phyloP scores from a whole-genome alignment of 2,113 vertebrate genomes.

The Plestiodon gilberti region DNA sequence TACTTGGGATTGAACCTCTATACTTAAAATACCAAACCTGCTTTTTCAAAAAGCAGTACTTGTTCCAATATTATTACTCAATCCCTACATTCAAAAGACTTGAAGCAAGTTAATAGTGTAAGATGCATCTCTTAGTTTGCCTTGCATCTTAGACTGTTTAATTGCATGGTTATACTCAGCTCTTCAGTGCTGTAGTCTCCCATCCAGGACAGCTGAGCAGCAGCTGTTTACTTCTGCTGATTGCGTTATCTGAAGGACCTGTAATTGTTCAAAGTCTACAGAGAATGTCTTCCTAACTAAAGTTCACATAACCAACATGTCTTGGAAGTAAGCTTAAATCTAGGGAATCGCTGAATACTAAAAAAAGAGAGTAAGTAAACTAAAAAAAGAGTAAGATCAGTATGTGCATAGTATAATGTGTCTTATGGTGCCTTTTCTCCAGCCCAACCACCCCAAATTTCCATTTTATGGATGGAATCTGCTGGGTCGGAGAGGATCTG shows the following conservation, averaged over 20 bases:
- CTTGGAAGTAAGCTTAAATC: not conserved
- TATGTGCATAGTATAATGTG: not conserved
- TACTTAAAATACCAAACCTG: constrained; percentile 16
- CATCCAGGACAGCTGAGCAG: not conserved
- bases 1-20: not conserved
- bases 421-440: not conserved
- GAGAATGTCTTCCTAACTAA: not conserved
- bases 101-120: not conserved
- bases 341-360: too few species aligned
- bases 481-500: too few species aligned
- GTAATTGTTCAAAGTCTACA: not conserved
- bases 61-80: not conserved
- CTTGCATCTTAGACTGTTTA: not conserved
- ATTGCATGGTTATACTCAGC: not conserved
- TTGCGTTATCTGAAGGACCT: not conserved
- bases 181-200: not conserved
- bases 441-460: not conserved
- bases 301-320: not conserved
- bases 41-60: not conserved
- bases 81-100: not conserved
- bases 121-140: not conserved
- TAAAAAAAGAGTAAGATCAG: not conserved
- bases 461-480: not conserved
- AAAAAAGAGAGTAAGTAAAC: not conserved
- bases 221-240: not conserved